Percentiles rank a stretch among this genome's conserved stretches.
Conservation (phyloP, 2,797 vertebrate species). For the Pantherophis alleghaniensis region DNA sequence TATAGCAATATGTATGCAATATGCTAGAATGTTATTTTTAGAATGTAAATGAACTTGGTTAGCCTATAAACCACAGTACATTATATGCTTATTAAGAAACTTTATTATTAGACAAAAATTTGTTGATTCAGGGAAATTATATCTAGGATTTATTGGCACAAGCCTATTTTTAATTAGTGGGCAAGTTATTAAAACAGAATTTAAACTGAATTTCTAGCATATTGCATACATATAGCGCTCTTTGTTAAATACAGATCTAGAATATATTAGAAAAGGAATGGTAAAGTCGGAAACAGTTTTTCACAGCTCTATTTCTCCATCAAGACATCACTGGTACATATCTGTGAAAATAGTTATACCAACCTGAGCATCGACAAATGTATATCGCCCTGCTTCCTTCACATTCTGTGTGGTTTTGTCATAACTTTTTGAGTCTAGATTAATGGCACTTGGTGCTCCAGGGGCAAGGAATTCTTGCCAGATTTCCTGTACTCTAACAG, state of each 20-base stretch:
- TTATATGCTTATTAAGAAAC: no score
- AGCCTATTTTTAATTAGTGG: neutral
- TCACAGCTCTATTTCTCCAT: neutral
- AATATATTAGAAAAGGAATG: neutral
- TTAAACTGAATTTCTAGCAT: neutral
- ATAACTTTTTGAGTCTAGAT: constrained; percentile 96
- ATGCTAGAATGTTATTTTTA: no score
- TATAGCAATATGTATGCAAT: neutral
- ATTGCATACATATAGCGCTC: neutral
- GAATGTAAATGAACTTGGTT: no score
- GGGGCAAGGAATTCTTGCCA: constrained; percentile 96
- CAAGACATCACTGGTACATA: neutral
- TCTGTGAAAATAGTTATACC: constrained; percentile 26
- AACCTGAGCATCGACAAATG: constrained; percentile 96
- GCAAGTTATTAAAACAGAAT: neutral
- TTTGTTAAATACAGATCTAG: neutral
- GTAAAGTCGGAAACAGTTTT: neutral
- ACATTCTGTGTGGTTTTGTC: constrained; percentile 96
- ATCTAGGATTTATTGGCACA: neutral
- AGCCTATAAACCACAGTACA: no score
- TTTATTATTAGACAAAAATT: no score
- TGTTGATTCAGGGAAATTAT: neutral
- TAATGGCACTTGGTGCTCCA: constrained; percentile 94
- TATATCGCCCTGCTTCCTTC: constrained; percentile 92
- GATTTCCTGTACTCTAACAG: constrained; percentile 91